These are phyloP conservation scores for Ptychadena robeensis DNA, from an alignment of 2,797 vertebrate genomes.

Conservation along the genomic window DNA sequence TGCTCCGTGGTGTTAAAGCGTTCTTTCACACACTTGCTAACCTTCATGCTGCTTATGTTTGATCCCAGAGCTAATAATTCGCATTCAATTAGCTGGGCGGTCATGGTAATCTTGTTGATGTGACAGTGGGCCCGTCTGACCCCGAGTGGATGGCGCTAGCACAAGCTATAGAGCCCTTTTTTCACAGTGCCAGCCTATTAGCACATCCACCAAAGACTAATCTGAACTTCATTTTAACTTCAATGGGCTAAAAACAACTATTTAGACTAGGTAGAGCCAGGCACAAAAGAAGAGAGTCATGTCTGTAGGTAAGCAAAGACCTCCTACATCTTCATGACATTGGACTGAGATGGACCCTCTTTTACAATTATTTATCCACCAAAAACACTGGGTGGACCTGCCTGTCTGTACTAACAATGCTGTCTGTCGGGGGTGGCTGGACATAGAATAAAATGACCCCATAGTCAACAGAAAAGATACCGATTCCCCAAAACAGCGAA, in stretches of 20 bases:
- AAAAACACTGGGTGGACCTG: neutral
- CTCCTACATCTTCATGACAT: slow-evolving; percentile 36
- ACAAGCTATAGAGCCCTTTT: slow-evolving; percentile 67
- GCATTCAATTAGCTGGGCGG: slow-evolving; percentile 79
- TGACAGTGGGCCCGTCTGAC: slow-evolving; percentile 65
- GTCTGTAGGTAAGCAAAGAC: slow-evolving; percentile 32
- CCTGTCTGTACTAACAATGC: neutral
- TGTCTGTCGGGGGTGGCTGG: neutral
- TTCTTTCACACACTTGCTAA: neutral
- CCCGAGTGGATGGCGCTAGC: slow-evolving; percentile 68
- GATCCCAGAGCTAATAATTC: slow-evolving; percentile 70
- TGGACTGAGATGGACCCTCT: slow-evolving; percentile 16
- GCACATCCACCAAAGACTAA: slow-evolving; percentile 73
- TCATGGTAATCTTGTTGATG: slow-evolving; percentile 82
- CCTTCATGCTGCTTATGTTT: neutral
- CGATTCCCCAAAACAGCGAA: neutral
- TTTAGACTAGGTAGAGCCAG: slow-evolving; percentile 67
- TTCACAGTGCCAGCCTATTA: slow-evolving; percentile 62
- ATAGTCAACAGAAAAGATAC: neutral
- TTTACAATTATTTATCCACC: slow-evolving; percentile 17
- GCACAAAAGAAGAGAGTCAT: neutral
- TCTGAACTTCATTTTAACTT: slow-evolving; percentile 75
- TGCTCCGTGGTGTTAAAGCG: slow-evolving; percentile 25
- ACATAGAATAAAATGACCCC: neutral
- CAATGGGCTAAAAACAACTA: slow-evolving; percentile 82